Percentiles rank a stretch among this genome's conserved stretches.
These are phyloP conservation scores for Eupristina koningsbergeri DNA, from an alignment of 1,140 invertebrate species.

Conservation along the genomic window DNA sequence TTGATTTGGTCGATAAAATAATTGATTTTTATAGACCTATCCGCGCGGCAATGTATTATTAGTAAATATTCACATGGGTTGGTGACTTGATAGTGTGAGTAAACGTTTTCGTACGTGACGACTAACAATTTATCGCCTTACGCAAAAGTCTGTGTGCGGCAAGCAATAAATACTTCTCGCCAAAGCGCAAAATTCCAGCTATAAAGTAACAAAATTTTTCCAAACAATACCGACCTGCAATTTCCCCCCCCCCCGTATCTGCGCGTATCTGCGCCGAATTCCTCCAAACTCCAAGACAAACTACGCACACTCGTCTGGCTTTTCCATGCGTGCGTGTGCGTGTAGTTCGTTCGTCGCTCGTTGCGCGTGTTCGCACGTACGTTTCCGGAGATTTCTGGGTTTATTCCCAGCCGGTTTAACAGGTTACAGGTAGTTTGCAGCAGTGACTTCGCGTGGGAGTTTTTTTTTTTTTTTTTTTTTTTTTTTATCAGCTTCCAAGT, in stretches of 20 bases:
- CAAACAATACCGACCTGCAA: background rate
- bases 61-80: background rate
- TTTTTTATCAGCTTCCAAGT: background rate
- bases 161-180: background rate
- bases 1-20: background rate
- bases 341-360: too few relatives aligned
- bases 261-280: slow-evolving; percentile 11
- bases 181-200: slow-evolving; percentile 2
- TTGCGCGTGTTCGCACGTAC: background rate
- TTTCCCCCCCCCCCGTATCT: background rate
- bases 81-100: background rate
- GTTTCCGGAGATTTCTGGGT: slow-evolving; percentile 17
- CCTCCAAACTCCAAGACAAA: slow-evolving; percentile 7
- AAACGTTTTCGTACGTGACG: background rate
- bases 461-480: too few relatives aligned
- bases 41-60: background rate
- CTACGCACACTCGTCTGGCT: too few relatives aligned
- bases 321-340: too few relatives aligned
- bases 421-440: slow-evolving; percentile 9
- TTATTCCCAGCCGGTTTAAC: slow-evolving; percentile 29
- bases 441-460: background rate
- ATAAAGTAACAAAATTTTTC: slow-evolving; percentile 9
- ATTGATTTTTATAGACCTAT: too few relatives aligned
- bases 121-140: slow-evolving; percentile 14
- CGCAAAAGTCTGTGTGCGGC: background rate